A percentile compares a stretch with the other conserved stretches of the same genome.
Conservation (phyloP, 2,888 invertebrate species). For the Flabesymbios commensalis region DNA sequence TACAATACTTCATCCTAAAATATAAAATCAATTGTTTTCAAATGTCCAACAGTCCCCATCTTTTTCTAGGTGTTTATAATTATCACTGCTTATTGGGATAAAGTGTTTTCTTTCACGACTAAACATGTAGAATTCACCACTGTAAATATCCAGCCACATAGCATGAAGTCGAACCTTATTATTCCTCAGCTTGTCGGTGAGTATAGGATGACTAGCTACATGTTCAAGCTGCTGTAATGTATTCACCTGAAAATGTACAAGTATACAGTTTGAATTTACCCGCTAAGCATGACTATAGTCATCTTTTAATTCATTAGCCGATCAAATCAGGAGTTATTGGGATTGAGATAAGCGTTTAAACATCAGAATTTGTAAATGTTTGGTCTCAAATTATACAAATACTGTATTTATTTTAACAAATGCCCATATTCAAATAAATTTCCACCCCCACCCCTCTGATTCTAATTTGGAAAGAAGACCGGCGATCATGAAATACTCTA, state of each 20-base stretch:
- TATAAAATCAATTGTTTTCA: too few species aligned
- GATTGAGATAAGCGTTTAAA: too few species aligned
- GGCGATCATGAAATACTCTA: too few species aligned
- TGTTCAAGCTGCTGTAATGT: conserved; percentile 91
- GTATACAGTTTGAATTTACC: too few species aligned
- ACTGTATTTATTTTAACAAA: too few species aligned
- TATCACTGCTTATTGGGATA: conserved; percentile 16
- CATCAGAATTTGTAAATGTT: too few species aligned
- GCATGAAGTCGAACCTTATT: conserved; percentile 86
- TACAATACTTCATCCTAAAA: too few species aligned
- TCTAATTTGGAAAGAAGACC: too few species aligned
- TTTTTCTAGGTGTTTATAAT: neutral
- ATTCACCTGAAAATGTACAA: conserved; percentile 73
- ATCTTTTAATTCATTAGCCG: neutral
- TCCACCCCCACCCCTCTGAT: too few species aligned
- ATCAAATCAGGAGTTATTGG: neutral
- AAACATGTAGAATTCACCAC: conserved; percentile 93
- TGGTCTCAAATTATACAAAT: neutral
- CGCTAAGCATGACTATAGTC: too few species aligned
- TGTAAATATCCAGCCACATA: conserved; percentile 96
- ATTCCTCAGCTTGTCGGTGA: conserved; percentile 78
- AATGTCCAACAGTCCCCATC: too few species aligned
- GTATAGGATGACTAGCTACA: conserved; percentile 87
- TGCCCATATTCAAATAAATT: too few species aligned
- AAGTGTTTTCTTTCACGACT: conserved; percentile 81